Conservation (phyloP, 2,888 invertebrate genomes). For the Aromia moschata region DNA sequence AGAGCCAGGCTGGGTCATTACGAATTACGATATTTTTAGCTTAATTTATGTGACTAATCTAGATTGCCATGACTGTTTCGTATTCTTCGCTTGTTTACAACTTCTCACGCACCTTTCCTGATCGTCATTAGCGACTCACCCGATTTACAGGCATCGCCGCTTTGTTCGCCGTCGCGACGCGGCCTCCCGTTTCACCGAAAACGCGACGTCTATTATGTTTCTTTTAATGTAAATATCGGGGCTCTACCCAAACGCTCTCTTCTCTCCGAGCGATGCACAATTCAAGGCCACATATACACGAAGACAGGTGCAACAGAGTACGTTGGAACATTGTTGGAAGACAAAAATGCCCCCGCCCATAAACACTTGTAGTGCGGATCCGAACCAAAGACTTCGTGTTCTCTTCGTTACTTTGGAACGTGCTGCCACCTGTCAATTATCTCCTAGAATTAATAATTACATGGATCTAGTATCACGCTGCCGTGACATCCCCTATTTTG, state of each 20-base stretch:
- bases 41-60: slow-evolving; percentile 19
- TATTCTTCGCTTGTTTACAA: slow-evolving; percentile 20
- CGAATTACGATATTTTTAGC: slow-evolving; percentile 43
- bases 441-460: no score
- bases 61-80: slow-evolving; percentile 25
- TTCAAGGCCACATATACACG: slow-evolving; percentile 40
- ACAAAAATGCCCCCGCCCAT: slow-evolving; percentile 44
- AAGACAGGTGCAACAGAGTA: slow-evolving; percentile 44
- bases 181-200: not conserved
- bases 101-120: slow-evolving; percentile 7
- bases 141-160: slow-evolving; percentile 10
- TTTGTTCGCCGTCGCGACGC: no score
- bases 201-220: not conserved
- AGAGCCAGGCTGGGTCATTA: slow-evolving; percentile 52
- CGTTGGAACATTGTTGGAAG: slow-evolving; percentile 25
- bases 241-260: slow-evolving; percentile 6
- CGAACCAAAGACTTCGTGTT: not conserved
- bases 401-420: not conserved
- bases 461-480: not conserved
- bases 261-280: slow-evolving; percentile 27
- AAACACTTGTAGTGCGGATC: slow-evolving; percentile 27
- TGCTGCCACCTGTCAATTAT: slow-evolving; percentile 21
- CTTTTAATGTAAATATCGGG: slow-evolving; percentile 13
- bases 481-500: no score
- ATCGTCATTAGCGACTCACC: slow-evolving; percentile 4